Percentiles rank a stretch among this genome's conserved stretches.
Evolutionary conservation across 1,140 invertebrate species (phyloP).

Genomic region (Eufriesea mexicana): DNA sequence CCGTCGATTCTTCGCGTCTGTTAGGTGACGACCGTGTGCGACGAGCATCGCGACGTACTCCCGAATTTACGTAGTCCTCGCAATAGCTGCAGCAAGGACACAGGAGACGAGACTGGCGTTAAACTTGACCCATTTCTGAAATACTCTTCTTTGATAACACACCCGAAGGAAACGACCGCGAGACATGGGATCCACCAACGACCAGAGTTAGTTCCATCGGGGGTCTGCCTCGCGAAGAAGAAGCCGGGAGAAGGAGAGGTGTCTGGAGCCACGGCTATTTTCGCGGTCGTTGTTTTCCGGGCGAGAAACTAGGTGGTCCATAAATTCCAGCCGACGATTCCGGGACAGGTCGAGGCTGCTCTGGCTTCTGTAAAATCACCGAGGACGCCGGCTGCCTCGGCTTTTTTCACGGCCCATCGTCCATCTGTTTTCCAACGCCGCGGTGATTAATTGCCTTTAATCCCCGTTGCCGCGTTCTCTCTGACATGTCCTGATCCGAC

Average conservation of each 20-base stretch:
- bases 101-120: not conserved
- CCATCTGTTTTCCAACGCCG: constrained; percentile 11
- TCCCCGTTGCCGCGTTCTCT: not conserved
- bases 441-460: constrained; percentile 33
- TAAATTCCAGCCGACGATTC: constrained; percentile 59
- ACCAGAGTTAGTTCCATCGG: too few species aligned
- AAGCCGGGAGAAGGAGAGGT: constrained; percentile 27
- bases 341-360: constrained; percentile 14
- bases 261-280: constrained; percentile 24
- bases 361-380: constrained; percentile 2
- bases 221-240: constrained; percentile 45
- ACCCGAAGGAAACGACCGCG: constrained; percentile 33
- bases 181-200: too few species aligned
- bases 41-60: not conserved
- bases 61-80: not conserved
- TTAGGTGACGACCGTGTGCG: not conserved
- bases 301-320: constrained; percentile 31
- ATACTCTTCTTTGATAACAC: constrained; percentile 48
- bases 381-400: not conserved
- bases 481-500: not conserved
- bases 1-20: constrained; percentile 8
- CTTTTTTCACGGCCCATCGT: not conserved
- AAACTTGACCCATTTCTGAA: constrained; percentile 65
- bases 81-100: not conserved
- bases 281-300: constrained; percentile 40